Evolutionary conservation across 1,140 invertebrate species (phyloP).

Genomic region (Cyphomyrmex costatus): DNA sequence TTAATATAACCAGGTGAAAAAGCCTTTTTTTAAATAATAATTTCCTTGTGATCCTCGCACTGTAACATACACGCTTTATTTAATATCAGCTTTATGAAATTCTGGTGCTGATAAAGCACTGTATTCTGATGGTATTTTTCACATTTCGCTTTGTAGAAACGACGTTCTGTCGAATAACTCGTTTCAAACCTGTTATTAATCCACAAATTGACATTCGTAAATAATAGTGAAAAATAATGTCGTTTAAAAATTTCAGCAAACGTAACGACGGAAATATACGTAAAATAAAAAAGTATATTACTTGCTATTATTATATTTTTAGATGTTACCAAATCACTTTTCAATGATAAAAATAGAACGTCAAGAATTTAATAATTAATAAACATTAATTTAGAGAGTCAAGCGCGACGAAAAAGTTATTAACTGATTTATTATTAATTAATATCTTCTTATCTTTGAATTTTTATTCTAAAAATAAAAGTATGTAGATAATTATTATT

Average conservation of each 20-base stretch:
- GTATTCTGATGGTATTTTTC: background rate
- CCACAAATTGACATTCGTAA: constrained; percentile 7
- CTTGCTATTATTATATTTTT: background rate
- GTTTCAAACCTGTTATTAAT: constrained; percentile 22
- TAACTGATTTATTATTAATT: background rate
- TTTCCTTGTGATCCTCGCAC: constrained; percentile 29
- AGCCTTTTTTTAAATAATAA: constrained; percentile 29
- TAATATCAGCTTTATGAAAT: constrained; percentile 52
- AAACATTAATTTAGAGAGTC: too few species aligned
- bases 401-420: background rate
- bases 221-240: constrained; percentile 5
- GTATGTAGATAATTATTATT: background rate
- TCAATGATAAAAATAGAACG: background rate
- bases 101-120: constrained; percentile 42
- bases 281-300: background rate
- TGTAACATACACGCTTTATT: constrained; percentile 33
- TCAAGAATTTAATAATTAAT: background rate
- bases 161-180: background rate
- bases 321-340: background rate
- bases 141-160: constrained; percentile 25
- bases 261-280: background rate
- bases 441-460: background rate
- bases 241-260: background rate
- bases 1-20: constrained; percentile 25
- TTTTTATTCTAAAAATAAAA: background rate